These are phyloP conservation scores for Ornithoptera priamus DNA, from an alignment of 2,888 invertebrate species.

Conservation along the genomic window DNA sequence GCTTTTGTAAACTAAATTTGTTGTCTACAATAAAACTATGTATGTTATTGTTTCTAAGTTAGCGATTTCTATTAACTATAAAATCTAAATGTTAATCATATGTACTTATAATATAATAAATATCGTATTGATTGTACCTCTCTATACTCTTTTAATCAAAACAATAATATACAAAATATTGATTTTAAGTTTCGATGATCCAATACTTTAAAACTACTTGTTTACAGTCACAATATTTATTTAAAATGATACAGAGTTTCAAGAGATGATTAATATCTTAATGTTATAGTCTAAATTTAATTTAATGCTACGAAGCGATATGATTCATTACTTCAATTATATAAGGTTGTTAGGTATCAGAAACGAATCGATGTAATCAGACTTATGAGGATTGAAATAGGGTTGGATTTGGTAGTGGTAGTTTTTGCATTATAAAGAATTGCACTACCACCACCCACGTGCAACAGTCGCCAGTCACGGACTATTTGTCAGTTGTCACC, in stretches of 20 bases:
- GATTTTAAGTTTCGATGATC: not conserved
- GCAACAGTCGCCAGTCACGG: conserved; percentile 57
- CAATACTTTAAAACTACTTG: not conserved
- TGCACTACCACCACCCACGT: conserved; percentile 56
- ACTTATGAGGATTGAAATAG: conserved; percentile 28
- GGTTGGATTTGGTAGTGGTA: conserved; percentile 25
- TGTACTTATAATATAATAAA: too few relatives aligned
- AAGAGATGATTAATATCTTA: conserved; percentile 3
- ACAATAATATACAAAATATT: not conserved
- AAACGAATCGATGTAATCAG: not conserved
- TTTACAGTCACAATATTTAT: not conserved
- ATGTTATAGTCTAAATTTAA: conserved; percentile 14
- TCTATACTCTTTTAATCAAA: not conserved
- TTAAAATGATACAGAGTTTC: not conserved
- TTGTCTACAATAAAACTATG: too few relatives aligned
- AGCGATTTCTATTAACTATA: too few relatives aligned
- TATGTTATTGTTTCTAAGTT: too few relatives aligned
- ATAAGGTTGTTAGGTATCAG: not conserved
- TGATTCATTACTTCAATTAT: not conserved
- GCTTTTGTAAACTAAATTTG: too few relatives aligned
- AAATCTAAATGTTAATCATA: too few relatives aligned
- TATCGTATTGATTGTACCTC: too few relatives aligned
- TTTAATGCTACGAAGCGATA: conserved; percentile 7
- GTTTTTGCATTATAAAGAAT: conserved; percentile 19
- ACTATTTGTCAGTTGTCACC: conserved; percentile 72